A percentile compares a stretch with the other conserved stretches of the same genome.
These are phyloP conservation scores for Sinocyclocheilus rhinocerous DNA, from an alignment of 2,113 vertebrate genomes.

Conservation along the genomic window DNA sequence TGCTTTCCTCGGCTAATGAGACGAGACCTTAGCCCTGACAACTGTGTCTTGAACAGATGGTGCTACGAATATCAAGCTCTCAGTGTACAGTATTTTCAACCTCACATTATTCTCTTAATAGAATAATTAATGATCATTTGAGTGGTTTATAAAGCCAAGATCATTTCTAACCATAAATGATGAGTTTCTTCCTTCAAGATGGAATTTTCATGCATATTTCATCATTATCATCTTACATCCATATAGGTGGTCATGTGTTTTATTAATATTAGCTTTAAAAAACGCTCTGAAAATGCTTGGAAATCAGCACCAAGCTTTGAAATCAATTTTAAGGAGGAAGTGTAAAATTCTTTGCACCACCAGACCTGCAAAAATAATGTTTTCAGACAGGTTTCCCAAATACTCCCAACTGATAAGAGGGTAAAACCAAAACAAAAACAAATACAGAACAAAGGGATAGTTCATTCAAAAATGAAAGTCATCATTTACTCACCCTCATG, in stretches of 20 bases:
- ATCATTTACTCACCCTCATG: too few species aligned
- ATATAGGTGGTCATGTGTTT: neutral
- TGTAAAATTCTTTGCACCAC: neutral
- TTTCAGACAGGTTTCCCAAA: too few species aligned
- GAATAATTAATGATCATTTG: conserved; percentile 18
- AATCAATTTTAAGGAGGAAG: neutral
- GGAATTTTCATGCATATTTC: conserved; percentile 20
- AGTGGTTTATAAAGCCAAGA: neutral
- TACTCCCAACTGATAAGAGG: too few species aligned
- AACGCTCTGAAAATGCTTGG: neutral
- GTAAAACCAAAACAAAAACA: too few species aligned
- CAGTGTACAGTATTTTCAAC: conserved; percentile 17
- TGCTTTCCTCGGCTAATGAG: conserved; percentile 2
- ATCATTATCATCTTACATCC: neutral
- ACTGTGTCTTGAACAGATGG: conserved; percentile 33
- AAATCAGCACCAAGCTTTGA: neutral
- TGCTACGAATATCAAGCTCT: conserved; percentile 14
- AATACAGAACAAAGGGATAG: too few species aligned
- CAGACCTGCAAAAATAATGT: neutral
- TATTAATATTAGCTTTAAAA: neutral
- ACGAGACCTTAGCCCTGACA: conserved; percentile 22
- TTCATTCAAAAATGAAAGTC: too few species aligned
- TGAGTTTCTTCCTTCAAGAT: neutral
- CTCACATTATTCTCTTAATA: conserved; percentile 22
- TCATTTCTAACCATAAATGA: neutral